Percentiles rank a stretch among this genome's conserved stretches.
These are phyloP conservation scores for Eolophus roseicapilla DNA, from an alignment of 2,113 vertebrate genomes.

Conservation along the genomic window DNA sequence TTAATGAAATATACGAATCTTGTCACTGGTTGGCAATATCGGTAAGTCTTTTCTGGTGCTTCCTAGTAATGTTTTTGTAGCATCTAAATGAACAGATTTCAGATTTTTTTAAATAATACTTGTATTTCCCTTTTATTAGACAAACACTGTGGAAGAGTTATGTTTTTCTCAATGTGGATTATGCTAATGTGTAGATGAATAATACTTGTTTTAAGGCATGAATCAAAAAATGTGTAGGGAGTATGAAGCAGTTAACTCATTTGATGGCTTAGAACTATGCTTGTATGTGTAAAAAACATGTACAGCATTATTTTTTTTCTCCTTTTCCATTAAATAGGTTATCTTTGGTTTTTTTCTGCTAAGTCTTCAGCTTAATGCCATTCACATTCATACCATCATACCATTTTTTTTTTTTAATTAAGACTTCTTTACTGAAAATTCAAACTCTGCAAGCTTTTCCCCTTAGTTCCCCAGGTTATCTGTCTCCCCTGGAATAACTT, in stretches of 20 bases:
- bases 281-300: neutral
- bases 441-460: neutral
- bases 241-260: neutral
- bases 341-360: neutral
- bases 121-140: neutral
- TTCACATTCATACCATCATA: neutral
- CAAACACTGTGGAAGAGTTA: neutral
- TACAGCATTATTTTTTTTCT: neutral
- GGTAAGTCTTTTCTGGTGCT: slow-evolving; percentile 75
- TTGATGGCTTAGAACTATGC: neutral
- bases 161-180: neutral
- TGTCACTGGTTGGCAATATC: slow-evolving; percentile 97
- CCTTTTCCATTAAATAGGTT: neutral
- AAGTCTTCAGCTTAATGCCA: neutral
- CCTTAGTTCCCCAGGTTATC: neutral
- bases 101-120: neutral
- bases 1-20: slow-evolving; percentile 99
- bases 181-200: neutral
- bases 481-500: neutral
- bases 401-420: neutral
- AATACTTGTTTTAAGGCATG: neutral
- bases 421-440: neutral
- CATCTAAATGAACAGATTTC: neutral
- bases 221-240: neutral
- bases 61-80: neutral